Evolutionary conservation across 2,888 invertebrate species (phyloP), one percentile per base, ranked within the genome.

Genomic region (Eumerus sabulonum): DNA sequence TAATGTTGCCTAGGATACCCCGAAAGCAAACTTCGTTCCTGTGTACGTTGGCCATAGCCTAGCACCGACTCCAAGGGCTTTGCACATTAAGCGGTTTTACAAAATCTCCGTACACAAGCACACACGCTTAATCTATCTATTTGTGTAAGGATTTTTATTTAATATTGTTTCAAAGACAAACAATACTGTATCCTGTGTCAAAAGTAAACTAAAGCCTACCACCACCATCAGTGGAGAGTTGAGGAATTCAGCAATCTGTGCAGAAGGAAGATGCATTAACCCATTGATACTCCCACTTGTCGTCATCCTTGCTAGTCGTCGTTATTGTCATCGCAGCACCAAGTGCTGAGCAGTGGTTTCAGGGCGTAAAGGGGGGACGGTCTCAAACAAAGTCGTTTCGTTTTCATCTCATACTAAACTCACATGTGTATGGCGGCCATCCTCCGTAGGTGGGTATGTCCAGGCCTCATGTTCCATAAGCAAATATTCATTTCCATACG

Each of bases 271-370:
- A 79, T 79, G 79, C 79, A 79, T 79, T 79, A 79, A 74, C 79
- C 79, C 74, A 79, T 79, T 79, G 79, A 74, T 74, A 79, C 79
- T 79, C 79, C 79, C 59, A 63, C 79, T 74, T 56, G 79, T 74
- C 79, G 64, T 79, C 64, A 14, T 59, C 50, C 71, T 62, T n/a
- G n/a, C 64, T 66, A 66, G 57, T 73, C 67, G 35, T 67, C 19
- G 19, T 73, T 11, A 35, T 62, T 35, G 56, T 57, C 42, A 66
- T 56, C 60, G 44, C 38, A 11, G 16, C 60, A 27, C 3, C 7
- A 27, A 27, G 27, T 40, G 38, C 73, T 59, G 38, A 67, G 48
- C 18, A 50, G 68, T 51, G 72, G 66, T 48, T 77, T 62, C 44
- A 44, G 48, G 60, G 27, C 16, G 60, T 14, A 40, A n/a, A 11